Evolutionary conservation across 2,113 vertebrate species (phyloP), one percentile per base, ranked within the genome.

Genomic region (Cryptoleucopteryx plumbea): DNA sequence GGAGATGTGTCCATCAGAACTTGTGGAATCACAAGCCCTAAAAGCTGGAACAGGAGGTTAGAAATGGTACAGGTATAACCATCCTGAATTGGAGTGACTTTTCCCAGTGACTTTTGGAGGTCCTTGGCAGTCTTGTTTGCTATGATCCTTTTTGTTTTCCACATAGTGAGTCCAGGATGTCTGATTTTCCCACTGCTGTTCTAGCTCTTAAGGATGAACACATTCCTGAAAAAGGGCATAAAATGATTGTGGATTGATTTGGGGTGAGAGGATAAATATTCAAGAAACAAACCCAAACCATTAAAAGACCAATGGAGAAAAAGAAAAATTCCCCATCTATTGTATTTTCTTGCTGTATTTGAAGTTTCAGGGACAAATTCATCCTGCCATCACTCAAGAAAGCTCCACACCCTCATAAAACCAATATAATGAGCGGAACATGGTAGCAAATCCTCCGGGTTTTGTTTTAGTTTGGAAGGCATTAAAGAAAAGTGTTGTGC

Each of bases 381-480:
- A 73, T 88, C 40, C 48, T 93, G 29, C 79, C 56, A 92, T 94
- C 22, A 4, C 40, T 48, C 77, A 91, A 91, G 78, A 95, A 84
- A 93, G 42, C 42, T 89, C 86, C 93, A 91, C 70, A 31, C 92
- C 90, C 94, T 96, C 74, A 85, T 88, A 91, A 97, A 96, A 78
- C 58, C 70, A 80, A 77, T 86, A 91, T 91, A 96, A 97, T 86
- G 89, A 95, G 86, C 10, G 3, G 81, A 94, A 93, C 48, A 90
- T 82, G 66, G 83, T 87, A 94, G 93, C 65, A 95, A 94, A 91
- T 88, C 71, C 86, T 96, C 70, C 2, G 40, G 34, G 84, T 85
- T 97, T 96, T 97, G 86, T 95, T 93, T 93, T 91, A 95, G 73
- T 78, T 94, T 95, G 95, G 94, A 97, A 94, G 53, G 67, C 74